These are phyloP conservation scores for Ornithoptera alexandrae DNA, from an alignment of 2,888 invertebrate species.

Conservation along the genomic window DNA sequence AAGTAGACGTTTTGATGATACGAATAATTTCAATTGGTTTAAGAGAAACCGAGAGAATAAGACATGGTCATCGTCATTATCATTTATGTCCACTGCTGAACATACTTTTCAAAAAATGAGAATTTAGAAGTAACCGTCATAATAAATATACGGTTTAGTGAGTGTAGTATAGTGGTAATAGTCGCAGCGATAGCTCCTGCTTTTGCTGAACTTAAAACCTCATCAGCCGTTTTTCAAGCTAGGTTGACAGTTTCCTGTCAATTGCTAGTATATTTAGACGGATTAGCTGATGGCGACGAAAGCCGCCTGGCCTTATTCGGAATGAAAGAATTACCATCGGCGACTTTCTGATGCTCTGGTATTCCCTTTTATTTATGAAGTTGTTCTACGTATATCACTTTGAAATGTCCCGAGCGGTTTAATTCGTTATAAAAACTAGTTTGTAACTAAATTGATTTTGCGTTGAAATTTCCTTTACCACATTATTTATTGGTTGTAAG, in stretches of 20 bases:
- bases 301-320: constrained; percentile 55
- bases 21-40: too few relatives aligned
- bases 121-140: too few relatives aligned
- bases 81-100: too few relatives aligned
- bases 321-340: constrained; percentile 36
- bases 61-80: too few relatives aligned
- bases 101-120: too few relatives aligned
- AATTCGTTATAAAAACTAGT: constrained; percentile 22
- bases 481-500: background rate
- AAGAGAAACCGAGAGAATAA: too few relatives aligned
- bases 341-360: constrained; percentile 63
- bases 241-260: background rate
- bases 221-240: too few relatives aligned
- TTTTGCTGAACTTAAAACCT: too few relatives aligned
- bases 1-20: too few relatives aligned
- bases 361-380: constrained; percentile 36
- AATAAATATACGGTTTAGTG: too few relatives aligned
- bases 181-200: too few relatives aligned
- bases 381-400: constrained; percentile 10
- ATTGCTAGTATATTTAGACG: constrained; percentile 33
- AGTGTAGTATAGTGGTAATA: too few relatives aligned
- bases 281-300: constrained; percentile 44
- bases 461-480: constrained; percentile 2
- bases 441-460: constrained; percentile 11
- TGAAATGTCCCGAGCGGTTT: constrained; percentile 20